A percentile compares a stretch with the other conserved stretches of the same genome.
These are phyloP conservation scores for Amyelois transitella DNA, from an alignment of 1,140 invertebrate species.

Conservation along the genomic window DNA sequence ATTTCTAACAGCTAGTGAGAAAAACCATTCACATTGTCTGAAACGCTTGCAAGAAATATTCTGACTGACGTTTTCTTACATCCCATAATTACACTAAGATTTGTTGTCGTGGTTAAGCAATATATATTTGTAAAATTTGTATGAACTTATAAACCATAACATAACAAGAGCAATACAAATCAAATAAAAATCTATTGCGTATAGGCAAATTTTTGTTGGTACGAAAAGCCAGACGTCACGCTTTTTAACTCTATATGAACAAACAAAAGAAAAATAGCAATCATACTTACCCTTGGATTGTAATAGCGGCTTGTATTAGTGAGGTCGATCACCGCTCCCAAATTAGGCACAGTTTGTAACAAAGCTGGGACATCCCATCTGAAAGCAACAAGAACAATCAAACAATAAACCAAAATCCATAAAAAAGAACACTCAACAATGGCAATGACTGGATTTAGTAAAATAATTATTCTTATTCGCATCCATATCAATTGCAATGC, in stretches of 20 bases:
- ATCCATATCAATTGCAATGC: too few relatives aligned
- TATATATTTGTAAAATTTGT: neutral
- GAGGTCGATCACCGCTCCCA: slow-evolving; percentile 55
- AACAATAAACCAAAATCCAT: neutral
- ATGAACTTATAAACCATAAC: neutral
- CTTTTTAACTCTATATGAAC: too few relatives aligned
- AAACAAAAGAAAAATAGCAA: too few relatives aligned
- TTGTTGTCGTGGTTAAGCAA: neutral
- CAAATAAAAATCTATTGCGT: too few relatives aligned
- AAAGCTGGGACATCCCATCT: slow-evolving; percentile 57
- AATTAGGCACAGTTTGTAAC: slow-evolving; percentile 39
- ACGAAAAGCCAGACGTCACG: too few relatives aligned
- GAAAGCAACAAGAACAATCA: slow-evolving; percentile 23
- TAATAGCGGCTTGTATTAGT: slow-evolving; percentile 60
- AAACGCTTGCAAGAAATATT: slow-evolving; percentile 1
- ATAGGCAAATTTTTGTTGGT: too few relatives aligned
- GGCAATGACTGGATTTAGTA: too few relatives aligned
- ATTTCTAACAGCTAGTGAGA: neutral
- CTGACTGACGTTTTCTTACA: neutral
- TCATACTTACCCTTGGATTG: slow-evolving; percentile 38
- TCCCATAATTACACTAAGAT: neutral
- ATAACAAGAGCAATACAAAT: too few relatives aligned
- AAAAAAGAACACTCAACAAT: neutral
- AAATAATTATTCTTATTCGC: too few relatives aligned
- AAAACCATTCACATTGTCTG: neutral